Percentiles rank a stretch among this genome's conserved stretches.
Conservation (phyloP, 2,888 invertebrate genomes). For the Apodemia duryi region DNA sequence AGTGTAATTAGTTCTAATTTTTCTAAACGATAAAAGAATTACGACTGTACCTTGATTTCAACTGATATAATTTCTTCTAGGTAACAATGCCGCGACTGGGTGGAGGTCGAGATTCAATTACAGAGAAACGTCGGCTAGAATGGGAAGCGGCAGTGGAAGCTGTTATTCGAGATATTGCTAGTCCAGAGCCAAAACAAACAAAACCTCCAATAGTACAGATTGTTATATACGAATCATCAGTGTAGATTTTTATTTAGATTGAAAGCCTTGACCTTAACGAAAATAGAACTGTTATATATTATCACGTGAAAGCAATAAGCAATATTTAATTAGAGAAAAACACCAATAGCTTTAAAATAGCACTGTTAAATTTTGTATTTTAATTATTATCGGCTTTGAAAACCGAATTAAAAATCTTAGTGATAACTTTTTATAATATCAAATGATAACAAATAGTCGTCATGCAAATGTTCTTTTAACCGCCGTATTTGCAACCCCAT, state of each 20-base stretch:
- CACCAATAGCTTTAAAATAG: not conserved
- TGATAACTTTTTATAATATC: no score
- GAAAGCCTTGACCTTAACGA: not conserved
- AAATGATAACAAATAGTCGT: no score
- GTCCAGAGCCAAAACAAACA: constrained; percentile 75
- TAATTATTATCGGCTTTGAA: not conserved
- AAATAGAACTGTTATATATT: constrained; percentile 5
- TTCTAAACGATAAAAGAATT: not conserved
- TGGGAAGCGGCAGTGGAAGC: constrained; percentile 90
- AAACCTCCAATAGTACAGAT: constrained; percentile 87
- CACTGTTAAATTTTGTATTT: not conserved
- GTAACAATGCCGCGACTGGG: constrained; percentile 86
- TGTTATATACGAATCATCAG: constrained; percentile 93
- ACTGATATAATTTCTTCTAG: constrained; percentile 59
- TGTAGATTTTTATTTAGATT: constrained; percentile 56
- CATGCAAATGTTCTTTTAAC: no score
- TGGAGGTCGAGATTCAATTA: constrained; percentile 61
- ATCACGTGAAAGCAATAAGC: not conserved
- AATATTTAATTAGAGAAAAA: not conserved
- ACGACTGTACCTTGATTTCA: constrained; percentile 1
- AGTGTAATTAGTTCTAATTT: not conserved
- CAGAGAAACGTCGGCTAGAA: constrained; percentile 79
- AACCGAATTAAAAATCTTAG: not conserved
- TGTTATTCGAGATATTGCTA: constrained; percentile 85
- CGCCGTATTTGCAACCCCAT: no score